Conservation (phyloP, 2,888 invertebrate genomes). For the Agonopterix heracliana region DNA sequence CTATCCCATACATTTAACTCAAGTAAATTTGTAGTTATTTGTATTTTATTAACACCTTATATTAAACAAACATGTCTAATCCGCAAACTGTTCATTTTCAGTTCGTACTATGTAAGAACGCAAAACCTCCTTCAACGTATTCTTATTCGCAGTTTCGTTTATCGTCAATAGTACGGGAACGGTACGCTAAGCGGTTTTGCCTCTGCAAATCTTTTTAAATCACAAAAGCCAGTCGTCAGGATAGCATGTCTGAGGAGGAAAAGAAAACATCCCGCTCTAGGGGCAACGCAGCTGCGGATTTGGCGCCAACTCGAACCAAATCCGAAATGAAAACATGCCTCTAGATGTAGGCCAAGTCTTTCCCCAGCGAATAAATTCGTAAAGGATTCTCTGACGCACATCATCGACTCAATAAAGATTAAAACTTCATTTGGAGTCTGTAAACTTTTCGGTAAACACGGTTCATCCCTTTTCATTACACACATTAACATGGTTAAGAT, state of each 20-base stretch:
- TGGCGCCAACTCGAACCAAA: slow-evolving; percentile 66
- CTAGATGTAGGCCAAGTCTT: slow-evolving; percentile 58
- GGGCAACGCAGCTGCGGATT: slow-evolving; percentile 67
- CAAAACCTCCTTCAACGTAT: background rate
- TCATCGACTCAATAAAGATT: slow-evolving; percentile 69
- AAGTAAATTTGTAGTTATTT: no score
- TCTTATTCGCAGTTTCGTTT: slow-evolving; percentile 30
- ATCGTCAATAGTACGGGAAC: slow-evolving; percentile 28
- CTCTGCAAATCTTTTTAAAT: slow-evolving; percentile 70
- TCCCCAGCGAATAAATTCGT: background rate
- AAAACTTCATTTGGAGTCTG: slow-evolving; percentile 57
- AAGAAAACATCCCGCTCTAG: slow-evolving; percentile 64
- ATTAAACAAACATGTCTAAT: no score
- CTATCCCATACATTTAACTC: no score
- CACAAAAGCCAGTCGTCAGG: slow-evolving; percentile 71
- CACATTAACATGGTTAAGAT: slow-evolving; percentile 44
- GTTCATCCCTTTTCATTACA: slow-evolving; percentile 58
- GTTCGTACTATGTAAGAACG: no score
- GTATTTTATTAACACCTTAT: no score
- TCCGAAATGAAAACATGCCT: slow-evolving; percentile 70
- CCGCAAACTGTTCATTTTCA: no score
- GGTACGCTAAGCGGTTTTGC: slow-evolving; percentile 58
- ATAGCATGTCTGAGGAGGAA: slow-evolving; percentile 62
- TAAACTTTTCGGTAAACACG: slow-evolving; percentile 51
- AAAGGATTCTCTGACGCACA: slow-evolving; percentile 32